Conservation (phyloP, 2,113 vertebrate species). For the Passerina amoena region DNA sequence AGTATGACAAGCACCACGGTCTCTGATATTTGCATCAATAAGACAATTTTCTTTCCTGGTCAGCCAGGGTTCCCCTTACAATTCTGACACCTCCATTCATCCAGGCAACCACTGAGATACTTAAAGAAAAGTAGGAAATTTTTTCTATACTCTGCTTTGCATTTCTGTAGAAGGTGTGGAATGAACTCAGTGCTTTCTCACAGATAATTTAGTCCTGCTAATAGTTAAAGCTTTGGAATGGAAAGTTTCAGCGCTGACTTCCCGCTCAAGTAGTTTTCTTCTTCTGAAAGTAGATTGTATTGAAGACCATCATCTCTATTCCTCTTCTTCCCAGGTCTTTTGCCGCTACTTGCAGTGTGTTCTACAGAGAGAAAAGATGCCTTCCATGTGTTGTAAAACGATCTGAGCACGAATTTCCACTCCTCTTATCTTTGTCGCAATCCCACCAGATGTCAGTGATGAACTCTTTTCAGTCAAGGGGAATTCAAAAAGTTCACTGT, state of each 20-base stretch:
- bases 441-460: neutral
- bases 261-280: neutral
- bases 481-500: neutral
- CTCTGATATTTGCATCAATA: neutral
- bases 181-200: neutral
- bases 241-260: neutral
- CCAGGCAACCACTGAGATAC: neutral
- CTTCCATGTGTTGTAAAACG: neutral
- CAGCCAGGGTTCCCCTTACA: neutral
- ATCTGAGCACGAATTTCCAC: neutral
- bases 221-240: neutral
- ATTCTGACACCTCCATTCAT: neutral
- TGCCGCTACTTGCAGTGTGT: neutral
- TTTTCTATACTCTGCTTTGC: neutral
- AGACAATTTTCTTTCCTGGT: neutral
- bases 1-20: neutral
- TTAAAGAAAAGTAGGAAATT: neutral
- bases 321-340: neutral
- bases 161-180: neutral
- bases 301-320: neutral
- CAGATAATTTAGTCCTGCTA: neutral
- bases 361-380: neutral
- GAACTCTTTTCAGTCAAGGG: neutral
- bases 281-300: neutral
- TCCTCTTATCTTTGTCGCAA: neutral